A percentile compares a stretch with the other conserved stretches of the same genome.
These are phyloP conservation scores for Halcyon senegalensis DNA, from an alignment of 2,113 vertebrate species.

Conservation along the genomic window DNA sequence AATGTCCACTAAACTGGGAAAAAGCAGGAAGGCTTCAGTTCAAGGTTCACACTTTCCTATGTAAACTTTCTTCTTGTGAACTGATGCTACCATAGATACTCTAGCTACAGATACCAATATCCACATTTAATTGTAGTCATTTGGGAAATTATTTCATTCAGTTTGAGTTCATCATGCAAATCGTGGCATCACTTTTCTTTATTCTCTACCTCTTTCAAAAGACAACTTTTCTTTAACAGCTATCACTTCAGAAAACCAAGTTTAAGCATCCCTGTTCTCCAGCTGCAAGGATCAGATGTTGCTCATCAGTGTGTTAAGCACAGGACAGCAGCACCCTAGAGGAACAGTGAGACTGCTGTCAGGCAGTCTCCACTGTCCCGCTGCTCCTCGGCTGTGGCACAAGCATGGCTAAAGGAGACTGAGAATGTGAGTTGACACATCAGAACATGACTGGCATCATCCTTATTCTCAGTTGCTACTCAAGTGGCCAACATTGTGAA, in stretches of 20 bases:
- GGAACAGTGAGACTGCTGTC: neutral
- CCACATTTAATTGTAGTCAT: neutral
- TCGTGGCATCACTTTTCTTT: neutral
- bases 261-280: neutral
- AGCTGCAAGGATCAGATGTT: neutral
- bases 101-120: neutral
- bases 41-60: neutral
- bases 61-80: neutral
- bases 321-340: neutral
- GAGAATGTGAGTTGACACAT: neutral
- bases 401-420: neutral
- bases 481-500: rapidly evolving
- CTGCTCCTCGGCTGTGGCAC: neutral
- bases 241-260: neutral
- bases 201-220: neutral
- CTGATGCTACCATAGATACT: neutral
- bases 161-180: neutral
- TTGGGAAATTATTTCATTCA: neutral
- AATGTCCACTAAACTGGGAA: neutral
- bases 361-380: neutral
- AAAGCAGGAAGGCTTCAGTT: neutral
- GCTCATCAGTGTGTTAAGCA: rapidly evolving
- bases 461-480: neutral
- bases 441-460: neutral
- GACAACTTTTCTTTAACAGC: neutral